These are phyloP conservation scores for Malurus melanocephalus DNA, from an alignment of 2,113 vertebrate species.

Conservation along the genomic window DNA sequence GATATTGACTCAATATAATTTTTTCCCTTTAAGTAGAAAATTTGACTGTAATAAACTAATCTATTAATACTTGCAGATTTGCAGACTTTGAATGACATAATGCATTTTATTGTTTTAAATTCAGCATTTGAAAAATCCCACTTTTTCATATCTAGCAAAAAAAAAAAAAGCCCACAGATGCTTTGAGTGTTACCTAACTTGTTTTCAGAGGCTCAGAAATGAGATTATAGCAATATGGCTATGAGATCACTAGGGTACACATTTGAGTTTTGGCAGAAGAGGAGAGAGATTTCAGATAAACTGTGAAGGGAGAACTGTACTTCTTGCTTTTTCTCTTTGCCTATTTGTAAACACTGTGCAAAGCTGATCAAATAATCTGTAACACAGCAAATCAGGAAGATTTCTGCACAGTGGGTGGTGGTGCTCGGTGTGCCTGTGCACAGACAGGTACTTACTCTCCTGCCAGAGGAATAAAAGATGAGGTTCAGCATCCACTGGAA, in stretches of 20 bases:
- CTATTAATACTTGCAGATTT: background rate
- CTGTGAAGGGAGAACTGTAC: background rate
- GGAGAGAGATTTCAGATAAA: background rate
- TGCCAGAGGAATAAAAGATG: slow-evolving; percentile 22
- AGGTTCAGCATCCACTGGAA: slow-evolving; percentile 28
- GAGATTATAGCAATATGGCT: slow-evolving; percentile 1
- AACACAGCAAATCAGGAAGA: background rate
- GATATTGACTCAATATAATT: background rate
- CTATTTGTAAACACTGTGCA: background rate
- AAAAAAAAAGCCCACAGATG: background rate
- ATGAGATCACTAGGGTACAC: background rate
- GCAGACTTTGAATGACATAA: background rate
- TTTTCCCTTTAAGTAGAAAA: background rate
- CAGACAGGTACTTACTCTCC: background rate
- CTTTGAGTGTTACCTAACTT: slow-evolving; percentile 26
- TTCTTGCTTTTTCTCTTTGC: background rate
- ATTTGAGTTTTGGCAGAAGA: background rate
- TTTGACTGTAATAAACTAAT: background rate
- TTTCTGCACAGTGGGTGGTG: background rate
- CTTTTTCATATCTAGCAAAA: background rate
- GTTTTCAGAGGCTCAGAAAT: slow-evolving; percentile 40
- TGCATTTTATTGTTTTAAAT: background rate
- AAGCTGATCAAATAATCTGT: background rate
- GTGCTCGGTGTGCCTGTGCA: background rate
- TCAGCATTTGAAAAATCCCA: background rate